Evolutionary conservation across 2,888 invertebrate species (phyloP).

Genomic region (Ormyrus pomaceus): DNA sequence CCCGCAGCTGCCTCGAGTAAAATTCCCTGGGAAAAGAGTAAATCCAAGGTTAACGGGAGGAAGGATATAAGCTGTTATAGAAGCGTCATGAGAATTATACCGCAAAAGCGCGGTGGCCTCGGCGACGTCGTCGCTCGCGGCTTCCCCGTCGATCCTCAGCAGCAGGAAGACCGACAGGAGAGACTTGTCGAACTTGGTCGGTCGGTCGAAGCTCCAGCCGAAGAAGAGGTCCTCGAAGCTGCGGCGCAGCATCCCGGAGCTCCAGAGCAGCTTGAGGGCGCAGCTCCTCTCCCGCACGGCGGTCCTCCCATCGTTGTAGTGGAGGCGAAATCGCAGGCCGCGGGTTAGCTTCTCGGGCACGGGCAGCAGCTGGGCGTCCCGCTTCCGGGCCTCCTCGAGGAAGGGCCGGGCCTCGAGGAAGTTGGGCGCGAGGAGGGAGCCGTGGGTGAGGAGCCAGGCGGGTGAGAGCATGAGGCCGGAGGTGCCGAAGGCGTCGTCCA

Average conservation of each 20-base stretch:
- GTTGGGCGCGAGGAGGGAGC: conserved; percentile 22
- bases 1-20: conserved; percentile 9
- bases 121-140: conserved; percentile 51
- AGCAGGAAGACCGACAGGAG: conserved; percentile 78
- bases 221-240: conserved; percentile 73
- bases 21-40: conserved; percentile 16
- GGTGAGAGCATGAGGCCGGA: conserved; percentile 34
- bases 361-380: not conserved
- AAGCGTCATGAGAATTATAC: not conserved
- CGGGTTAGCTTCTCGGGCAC: not conserved
- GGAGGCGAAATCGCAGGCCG: not conserved
- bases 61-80: not conserved
- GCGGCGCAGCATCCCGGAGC: conserved; percentile 77
- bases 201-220: conserved; percentile 57
- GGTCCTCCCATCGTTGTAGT: not conserved
- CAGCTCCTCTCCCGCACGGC: conserved; percentile 14
- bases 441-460: conserved; percentile 48
- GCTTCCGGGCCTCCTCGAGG: not conserved
- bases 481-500: not conserved
- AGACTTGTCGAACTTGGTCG: conserved; percentile 74
- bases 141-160: conserved; percentile 59
- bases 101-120: conserved; percentile 22
- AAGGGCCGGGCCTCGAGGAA: conserved; percentile 8
- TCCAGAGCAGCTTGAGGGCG: conserved; percentile 72
- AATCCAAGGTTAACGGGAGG: not conserved